Percentiles rank a stretch among this genome's conserved stretches.
Conservation (phyloP, 2,113 vertebrate genomes). For the Theropithecus gelada region DNA sequence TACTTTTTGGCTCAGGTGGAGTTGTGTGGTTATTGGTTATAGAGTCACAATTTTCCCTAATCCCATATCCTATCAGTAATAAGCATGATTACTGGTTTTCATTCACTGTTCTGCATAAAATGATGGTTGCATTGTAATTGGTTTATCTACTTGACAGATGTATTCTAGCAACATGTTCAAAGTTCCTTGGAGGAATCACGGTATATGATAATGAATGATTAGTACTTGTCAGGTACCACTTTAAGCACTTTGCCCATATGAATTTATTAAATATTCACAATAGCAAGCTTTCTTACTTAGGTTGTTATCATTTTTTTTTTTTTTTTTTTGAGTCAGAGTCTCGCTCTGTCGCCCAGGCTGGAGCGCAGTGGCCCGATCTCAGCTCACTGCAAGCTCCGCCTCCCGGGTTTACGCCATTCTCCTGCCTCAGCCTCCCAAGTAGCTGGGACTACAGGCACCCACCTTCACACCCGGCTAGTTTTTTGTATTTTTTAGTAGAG, state of each 20-base stretch:
- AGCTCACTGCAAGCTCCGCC: no score
- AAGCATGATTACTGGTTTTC: background rate
- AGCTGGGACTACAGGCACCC: no score
- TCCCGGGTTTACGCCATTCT: no score
- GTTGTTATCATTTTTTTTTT: background rate
- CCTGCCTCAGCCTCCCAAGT: no score
- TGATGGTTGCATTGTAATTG: background rate
- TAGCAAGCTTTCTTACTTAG: background rate
- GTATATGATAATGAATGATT: background rate
- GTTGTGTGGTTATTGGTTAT: background rate
- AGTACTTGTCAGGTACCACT: background rate
- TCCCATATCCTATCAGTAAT: background rate
- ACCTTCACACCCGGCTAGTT: no score
- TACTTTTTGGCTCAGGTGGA: background rate
- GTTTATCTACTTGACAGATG: background rate
- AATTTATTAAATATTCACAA: background rate
- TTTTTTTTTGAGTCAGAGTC: no score
- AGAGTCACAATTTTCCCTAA: background rate
- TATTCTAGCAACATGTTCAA: background rate
- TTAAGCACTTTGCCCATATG: background rate
- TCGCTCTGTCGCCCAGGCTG: no score
- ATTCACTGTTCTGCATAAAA: background rate
- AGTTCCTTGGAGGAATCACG: background rate
- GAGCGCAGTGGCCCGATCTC: no score
- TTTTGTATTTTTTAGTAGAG: no score